phyloP scores from a whole-genome alignment of 92 coral and sea anemone species.

The Heteractis magnifica region DNA sequence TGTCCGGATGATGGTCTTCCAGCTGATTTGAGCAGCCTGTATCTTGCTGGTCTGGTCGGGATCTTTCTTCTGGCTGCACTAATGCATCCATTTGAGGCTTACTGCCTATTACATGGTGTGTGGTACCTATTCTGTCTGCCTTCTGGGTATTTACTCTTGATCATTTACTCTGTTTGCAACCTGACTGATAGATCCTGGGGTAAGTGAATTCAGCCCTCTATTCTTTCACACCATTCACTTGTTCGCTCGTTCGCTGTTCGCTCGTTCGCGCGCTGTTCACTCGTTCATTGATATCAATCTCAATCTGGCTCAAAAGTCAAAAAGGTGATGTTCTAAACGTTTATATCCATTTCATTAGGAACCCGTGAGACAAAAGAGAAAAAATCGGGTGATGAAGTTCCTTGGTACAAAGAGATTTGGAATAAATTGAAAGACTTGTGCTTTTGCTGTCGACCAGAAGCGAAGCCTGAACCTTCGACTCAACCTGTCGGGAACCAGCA shows the following conservation, averaged over 20 bases:
- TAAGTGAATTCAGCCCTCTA: constrained; percentile 16
- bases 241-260: neutral
- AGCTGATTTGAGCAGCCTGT: constrained; percentile 69
- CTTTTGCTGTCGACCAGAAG: constrained; percentile 60
- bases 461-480: constrained; percentile 36
- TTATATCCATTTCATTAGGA: constrained; percentile 29
- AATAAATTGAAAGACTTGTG: constrained; percentile 46
- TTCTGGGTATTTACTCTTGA: constrained; percentile 84
- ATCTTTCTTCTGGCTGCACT: constrained; percentile 65
- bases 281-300: neutral
- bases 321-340: neutral
- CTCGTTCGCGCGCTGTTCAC: neutral
- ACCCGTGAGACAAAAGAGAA: constrained; percentile 77
- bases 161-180: constrained; percentile 88
- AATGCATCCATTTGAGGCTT: constrained; percentile 79
- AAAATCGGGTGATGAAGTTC: constrained; percentile 52
- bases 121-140: constrained; percentile 93
- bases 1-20: constrained; percentile 41
- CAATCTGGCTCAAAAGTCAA: neutral
- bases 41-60: constrained; percentile 62
- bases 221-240: neutral
- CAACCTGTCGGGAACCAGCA: neutral
- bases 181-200: constrained; percentile 98
- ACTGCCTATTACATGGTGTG: constrained; percentile 70
- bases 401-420: constrained; percentile 76